Percentiles rank a stretch among this genome's conserved stretches.
phyloP scores from a whole-genome alignment of 2,888 invertebrate genomes.

The Liopterus haemorrhoidalis region DNA sequence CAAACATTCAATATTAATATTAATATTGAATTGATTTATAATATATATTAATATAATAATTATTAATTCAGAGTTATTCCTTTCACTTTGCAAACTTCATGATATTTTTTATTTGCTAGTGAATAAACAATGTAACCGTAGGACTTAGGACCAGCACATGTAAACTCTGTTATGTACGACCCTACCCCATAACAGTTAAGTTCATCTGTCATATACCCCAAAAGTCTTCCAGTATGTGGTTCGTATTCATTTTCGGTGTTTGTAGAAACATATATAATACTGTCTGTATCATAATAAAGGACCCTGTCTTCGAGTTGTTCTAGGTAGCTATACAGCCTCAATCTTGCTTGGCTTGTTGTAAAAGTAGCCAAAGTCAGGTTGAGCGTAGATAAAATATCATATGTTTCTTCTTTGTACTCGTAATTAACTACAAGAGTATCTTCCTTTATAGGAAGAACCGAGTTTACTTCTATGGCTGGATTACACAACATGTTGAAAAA shows the following conservation, averaged over 20 bases:
- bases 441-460: not conserved
- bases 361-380: too few species aligned
- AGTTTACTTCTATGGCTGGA: not conserved
- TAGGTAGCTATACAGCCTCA: slow-evolving; percentile 26
- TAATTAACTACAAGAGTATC: too few species aligned
- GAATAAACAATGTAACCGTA: slow-evolving; percentile 34
- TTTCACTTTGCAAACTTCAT: slow-evolving; percentile 25
- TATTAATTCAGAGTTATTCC: slow-evolving; percentile 24
- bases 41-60: too few species aligned
- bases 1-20: too few species aligned
- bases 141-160: slow-evolving; percentile 39
- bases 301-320: slow-evolving; percentile 33
- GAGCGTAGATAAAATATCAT: too few species aligned
- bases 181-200: slow-evolving; percentile 30
- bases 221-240: slow-evolving; percentile 33
- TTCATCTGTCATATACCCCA: slow-evolving; percentile 40
- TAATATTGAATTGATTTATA: too few species aligned
- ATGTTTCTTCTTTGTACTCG: too few species aligned
- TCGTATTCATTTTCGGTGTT: slow-evolving; percentile 21
- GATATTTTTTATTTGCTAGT: slow-evolving; percentile 5
- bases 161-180: slow-evolving; percentile 34
- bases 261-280: slow-evolving; percentile 34
- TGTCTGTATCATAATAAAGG: slow-evolving; percentile 41
- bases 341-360: slow-evolving; percentile 5
- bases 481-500: not conserved